Conservation (phyloP, 2,888 invertebrate genomes). For the Drosophila mercatorum region DNA sequence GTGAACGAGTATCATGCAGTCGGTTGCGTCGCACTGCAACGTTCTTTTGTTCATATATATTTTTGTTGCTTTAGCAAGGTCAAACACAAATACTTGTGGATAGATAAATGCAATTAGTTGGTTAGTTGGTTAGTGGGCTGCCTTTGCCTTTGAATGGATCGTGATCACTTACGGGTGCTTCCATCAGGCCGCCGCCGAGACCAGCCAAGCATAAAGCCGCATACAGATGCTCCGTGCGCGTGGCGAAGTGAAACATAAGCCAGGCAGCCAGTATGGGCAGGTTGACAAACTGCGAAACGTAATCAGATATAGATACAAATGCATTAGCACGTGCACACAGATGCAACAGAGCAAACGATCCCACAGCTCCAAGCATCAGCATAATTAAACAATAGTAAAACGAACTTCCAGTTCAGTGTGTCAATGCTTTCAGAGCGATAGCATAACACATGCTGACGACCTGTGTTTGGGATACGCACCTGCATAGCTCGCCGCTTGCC, state of each 20-base stretch:
- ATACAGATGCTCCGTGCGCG: slow-evolving; percentile 88
- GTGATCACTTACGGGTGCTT: slow-evolving; percentile 89
- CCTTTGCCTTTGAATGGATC: slow-evolving; percentile 9
- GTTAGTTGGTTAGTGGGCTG: slow-evolving; percentile 20
- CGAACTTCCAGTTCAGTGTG: slow-evolving; percentile 53
- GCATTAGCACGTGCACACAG: slow-evolving; percentile 1
- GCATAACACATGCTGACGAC: too few species aligned
- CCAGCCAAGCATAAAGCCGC: slow-evolving; percentile 90
- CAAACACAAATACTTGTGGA: slow-evolving; percentile 11
- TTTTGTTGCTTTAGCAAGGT: slow-evolving; percentile 30
- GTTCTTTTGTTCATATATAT: not conserved
- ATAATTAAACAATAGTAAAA: slow-evolving; percentile 39
- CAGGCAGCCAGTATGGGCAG: slow-evolving; percentile 91
- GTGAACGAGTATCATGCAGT: slow-evolving; percentile 1
- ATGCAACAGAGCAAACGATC: slow-evolving; percentile 11
- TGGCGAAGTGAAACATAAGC: slow-evolving; percentile 89
- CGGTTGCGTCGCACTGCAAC: not conserved
- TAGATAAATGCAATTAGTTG: slow-evolving; percentile 25
- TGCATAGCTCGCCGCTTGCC: slow-evolving; percentile 92
- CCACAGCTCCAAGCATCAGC: slow-evolving; percentile 31
- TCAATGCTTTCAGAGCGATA: slow-evolving; percentile 39
- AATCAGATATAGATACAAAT: slow-evolving; percentile 3
- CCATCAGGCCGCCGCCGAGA: slow-evolving; percentile 90
- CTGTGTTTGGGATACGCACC: slow-evolving; percentile 57
- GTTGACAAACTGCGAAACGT: slow-evolving; percentile 86